Evolutionary conservation across 2,888 invertebrate species (phyloP), one percentile per base, ranked within the genome.

Genomic region (Eretmocerus hayati): DNA sequence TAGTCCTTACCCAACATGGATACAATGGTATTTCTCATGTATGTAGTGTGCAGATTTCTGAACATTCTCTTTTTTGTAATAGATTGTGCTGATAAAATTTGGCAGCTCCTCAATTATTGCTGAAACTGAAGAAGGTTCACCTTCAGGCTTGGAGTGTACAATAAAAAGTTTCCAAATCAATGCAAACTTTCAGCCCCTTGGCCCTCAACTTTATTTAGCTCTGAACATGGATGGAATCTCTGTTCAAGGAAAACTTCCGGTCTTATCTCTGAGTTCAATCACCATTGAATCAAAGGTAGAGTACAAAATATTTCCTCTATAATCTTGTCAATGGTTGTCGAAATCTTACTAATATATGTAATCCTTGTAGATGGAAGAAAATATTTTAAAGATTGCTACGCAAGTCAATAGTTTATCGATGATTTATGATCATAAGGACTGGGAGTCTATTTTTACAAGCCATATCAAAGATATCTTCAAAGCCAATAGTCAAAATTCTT

Each of bases 61-160:
- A n/a, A n/a, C n/a, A n/a, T n/a, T n/a, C n/a, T n/a, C n/a, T 41
- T 22, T 32, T 39, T 33, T 16, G 18, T 15, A n/a, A 6, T 71
- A 85, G 84, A 86, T 82, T 71, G 83, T 87, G 66, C 81, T 78
- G 62, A 75, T 87, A 59, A 84, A 81, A 71, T 77, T 89, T 58
- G 85, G 87, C 60, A 79, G 81, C 56, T 85, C 86, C 1, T 81
- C 78, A 22, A 72, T 88, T 48, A 79, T 78, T 36, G 84, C 85
- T 35, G 80, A 82, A 11, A 80, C 83, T 60, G 84, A 83, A 62
- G 79, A 80, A 58, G 62, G 65, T 4, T 80, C 81, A 3, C 78
- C 82, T 59, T 81, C 83, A 30, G 83, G 84, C 62, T 84, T 87
- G 59, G 82, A 81, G 62, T 82, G 85, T 50, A 81, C 80, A 35